A percentile compares a stretch with the other conserved stretches of the same genome.
These are phyloP conservation scores for Leuciscus idus DNA, from an alignment of 2,113 vertebrate genomes.

Conservation along the genomic window DNA sequence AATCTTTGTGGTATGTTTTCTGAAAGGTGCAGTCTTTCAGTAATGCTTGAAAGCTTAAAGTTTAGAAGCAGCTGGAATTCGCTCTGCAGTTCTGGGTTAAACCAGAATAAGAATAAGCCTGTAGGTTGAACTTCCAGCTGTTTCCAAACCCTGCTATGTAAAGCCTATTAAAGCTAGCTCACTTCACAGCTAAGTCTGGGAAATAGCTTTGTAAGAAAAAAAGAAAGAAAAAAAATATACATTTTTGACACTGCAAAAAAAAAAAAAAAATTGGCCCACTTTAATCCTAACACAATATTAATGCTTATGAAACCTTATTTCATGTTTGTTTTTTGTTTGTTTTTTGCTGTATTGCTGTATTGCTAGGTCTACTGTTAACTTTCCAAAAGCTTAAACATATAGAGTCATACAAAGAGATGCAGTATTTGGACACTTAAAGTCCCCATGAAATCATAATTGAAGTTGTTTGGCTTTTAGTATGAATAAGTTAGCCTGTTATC, in stretches of 20 bases:
- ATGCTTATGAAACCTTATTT: not conserved
- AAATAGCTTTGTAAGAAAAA: conserved; percentile 28
- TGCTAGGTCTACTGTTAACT: not conserved
- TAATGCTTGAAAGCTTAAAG: conserved; percentile 8
- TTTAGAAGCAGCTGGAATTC: conserved; percentile 13
- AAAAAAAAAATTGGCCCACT: not conserved
- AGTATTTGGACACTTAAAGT: too few relatives aligned
- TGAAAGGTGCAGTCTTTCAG: not conserved
- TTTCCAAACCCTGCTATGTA: conserved; percentile 60
- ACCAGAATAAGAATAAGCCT: conserved; percentile 27
- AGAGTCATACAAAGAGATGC: too few relatives aligned
- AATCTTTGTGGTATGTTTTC: conserved; percentile 16
- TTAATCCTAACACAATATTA: conserved; percentile 1
- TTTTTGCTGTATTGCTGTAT: not conserved
- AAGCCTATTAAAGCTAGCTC: conserved; percentile 58
- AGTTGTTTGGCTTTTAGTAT: too few relatives aligned
- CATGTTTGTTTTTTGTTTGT: too few relatives aligned
- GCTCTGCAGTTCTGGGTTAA: conserved; percentile 5
- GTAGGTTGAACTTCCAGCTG: conserved; percentile 61
- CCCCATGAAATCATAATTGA: too few relatives aligned
- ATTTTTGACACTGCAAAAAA: conserved; percentile 13
- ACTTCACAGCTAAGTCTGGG: conserved; percentile 1
- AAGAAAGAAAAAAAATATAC: not conserved
- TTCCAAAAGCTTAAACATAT: not conserved
- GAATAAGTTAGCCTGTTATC: too few relatives aligned